Base-by-base conservation (phyloP, 2,888 invertebrate genomes). In the Erpobdella octoculata region DNA sequence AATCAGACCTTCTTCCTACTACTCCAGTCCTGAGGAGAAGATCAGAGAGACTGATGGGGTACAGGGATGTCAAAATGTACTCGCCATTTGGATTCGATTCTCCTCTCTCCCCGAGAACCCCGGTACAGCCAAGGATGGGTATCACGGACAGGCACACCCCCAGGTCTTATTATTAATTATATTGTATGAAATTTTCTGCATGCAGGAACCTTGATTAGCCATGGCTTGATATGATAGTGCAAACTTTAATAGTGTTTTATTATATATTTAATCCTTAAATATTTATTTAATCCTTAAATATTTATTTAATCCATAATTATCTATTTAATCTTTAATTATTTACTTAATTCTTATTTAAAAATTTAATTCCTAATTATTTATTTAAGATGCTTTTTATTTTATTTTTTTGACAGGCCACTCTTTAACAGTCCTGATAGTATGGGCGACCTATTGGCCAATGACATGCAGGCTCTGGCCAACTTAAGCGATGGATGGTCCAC, bases 391-490 rank as follows among this genome's bases (percentile, higher is more conserved):
- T 41, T 41, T 12, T n/a, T n/a, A 41, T 41, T 41, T 41, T 41
- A 15, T 41, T 12, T n/a, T 15, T 15, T 41, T 41, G 12, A 15
- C n/a, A 41, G 62, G 15, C 33, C n/a, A n/a, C 18, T 62, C 4
- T 62, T 31, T 28, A 31, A 18, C 35, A 62, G 62, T 21, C 62
- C 62, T 1, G 62, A 62, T 28, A 31, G 62, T 35, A 62, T 62
- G 3, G 35, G 35, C 4, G 31, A 31, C 9, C n/a, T n/a, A 5
- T 33, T 62, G 62, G 35, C 62, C 28, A 62, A 12, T 35, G 62
- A 62, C 9, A 28, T 62, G 62, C 28, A 62, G 33, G 62, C 62
- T 31, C 31, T 62, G 62, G 62, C 62, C 9, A 62, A 62, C 31
- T 35, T 62, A 15, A 62, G 62, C 18, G 62, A 62, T 31, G 62